Evolutionary conservation across 1,140 invertebrate species (phyloP).

Genomic region (Drosophila aff.): DNA sequence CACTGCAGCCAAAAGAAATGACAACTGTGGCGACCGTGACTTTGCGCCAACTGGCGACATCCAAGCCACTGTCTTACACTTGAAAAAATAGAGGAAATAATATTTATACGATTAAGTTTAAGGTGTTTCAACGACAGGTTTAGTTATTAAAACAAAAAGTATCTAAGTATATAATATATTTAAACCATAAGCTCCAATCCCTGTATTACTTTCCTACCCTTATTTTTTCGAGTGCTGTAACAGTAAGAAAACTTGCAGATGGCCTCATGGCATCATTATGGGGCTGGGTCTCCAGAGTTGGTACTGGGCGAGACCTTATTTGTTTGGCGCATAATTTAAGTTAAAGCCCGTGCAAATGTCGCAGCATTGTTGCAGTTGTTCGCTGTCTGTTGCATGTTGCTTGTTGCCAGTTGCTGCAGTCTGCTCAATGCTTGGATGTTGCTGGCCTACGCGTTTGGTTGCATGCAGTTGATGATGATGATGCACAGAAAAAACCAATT

Average conservation of each 20-base stretch:
- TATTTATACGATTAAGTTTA: background rate
- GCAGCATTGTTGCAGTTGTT: constrained; percentile 61
- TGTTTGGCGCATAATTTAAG: constrained; percentile 76
- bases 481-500: constrained; percentile 28
- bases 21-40: constrained; percentile 61
- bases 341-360: constrained; percentile 66
- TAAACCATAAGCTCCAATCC: background rate
- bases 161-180: too few relatives aligned
- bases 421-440: constrained; percentile 5
- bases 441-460: constrained; percentile 36
- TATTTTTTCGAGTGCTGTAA: constrained; percentile 23
- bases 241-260: constrained; percentile 55
- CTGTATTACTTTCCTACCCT: background rate
- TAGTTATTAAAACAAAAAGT: background rate
- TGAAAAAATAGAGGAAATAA: background rate
- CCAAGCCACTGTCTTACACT: constrained; percentile 29
- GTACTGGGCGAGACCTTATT: constrained; percentile 67
- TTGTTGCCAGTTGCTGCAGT: constrained; percentile 10
- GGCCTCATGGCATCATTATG: constrained; percentile 69
- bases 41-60: constrained; percentile 63
- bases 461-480: constrained; percentile 29
- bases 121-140: background rate
- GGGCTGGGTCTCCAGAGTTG: constrained; percentile 33
- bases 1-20: constrained; percentile 19
- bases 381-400: constrained; percentile 49